Evolutionary conservation across 2,113 vertebrate genomes (phyloP), one percentile per base, ranked within the genome.

Genomic region (Chinchilla lanigera): DNA sequence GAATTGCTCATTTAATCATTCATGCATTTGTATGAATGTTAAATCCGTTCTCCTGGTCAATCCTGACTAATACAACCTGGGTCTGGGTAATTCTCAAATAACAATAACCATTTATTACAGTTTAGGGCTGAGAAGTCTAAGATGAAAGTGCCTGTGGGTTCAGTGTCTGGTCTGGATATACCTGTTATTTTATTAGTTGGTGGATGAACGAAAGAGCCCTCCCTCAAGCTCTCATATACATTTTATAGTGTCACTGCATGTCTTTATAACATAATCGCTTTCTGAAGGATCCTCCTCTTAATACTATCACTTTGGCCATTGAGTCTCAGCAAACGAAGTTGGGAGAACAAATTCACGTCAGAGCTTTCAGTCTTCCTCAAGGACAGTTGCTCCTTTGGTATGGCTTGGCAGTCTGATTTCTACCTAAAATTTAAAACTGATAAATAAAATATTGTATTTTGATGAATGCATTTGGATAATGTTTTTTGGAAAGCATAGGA

Each of bases 201-300:
- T 38, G 10, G 13, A 56, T 30, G 10, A 71, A 1, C 1, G 20
- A 38, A 71, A 54, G 12, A 60, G 0, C 6, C 7, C 5, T 30
- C 2, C 1, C 2, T 14, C 1, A 69, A 41, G 14, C 7, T 0
- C 16, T 54, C 69, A 80, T 26, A 41, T 13, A 60, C 10, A 35
- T 33, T 11, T 5, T n/a, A 26, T 54, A 10, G 5, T 30, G 2
- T 30, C 24, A 7, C 22, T 6, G 4, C 0, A 50, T 3, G 8
- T 30, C 24, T 13, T 44, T 1, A 8, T 24, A 14, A 14, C 35
- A n/a, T 54, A 28, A 35, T 54, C n/a, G 54, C 13, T 16, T 58
- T 11, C 9, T 20, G 7, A 81, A 52, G 10, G 35, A 4, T 11
- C 16, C n/a, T 17, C 28, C 41, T 22, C 54, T 81, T 52, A 61